Evolutionary conservation across 2,113 vertebrate species (phyloP).

Genomic region (Heterochromis multidens): DNA sequence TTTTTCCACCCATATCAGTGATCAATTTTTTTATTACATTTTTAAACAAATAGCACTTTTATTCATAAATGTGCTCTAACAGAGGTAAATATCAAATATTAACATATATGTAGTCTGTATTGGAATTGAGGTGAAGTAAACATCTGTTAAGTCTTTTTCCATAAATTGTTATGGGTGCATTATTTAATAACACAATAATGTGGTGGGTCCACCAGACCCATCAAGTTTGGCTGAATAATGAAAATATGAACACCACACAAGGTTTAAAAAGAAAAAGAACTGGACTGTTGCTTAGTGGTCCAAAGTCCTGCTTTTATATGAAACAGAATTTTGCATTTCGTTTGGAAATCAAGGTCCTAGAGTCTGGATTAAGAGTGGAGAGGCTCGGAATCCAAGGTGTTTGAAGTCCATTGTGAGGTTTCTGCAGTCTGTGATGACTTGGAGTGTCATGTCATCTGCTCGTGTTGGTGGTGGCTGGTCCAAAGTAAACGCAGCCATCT

Average conservation of each 20-base stretch:
- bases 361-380: neutral
- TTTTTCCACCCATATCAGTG: too few relatives aligned
- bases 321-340: neutral
- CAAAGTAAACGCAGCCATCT: too few relatives aligned
- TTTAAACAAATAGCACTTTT: too few relatives aligned
- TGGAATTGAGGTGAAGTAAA: neutral
- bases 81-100: too few relatives aligned
- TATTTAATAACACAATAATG: neutral
- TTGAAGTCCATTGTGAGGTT: neutral
- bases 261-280: neutral
- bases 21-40: too few relatives aligned
- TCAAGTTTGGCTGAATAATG: neutral
- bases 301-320: neutral
- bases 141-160: neutral
- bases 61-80: too few relatives aligned
- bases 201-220: neutral
- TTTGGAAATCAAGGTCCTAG: neutral
- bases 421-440: neutral
- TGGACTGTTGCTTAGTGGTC: neutral
- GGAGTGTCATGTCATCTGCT: neutral
- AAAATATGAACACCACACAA: neutral
- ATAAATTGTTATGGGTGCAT: neutral
- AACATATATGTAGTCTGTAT: too few relatives aligned
- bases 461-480: neutral
- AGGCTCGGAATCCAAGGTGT: neutral